These are phyloP conservation scores for Lasioglossum zephyrum DNA, from an alignment of 2,888 invertebrate species.

Conservation along the genomic window DNA sequence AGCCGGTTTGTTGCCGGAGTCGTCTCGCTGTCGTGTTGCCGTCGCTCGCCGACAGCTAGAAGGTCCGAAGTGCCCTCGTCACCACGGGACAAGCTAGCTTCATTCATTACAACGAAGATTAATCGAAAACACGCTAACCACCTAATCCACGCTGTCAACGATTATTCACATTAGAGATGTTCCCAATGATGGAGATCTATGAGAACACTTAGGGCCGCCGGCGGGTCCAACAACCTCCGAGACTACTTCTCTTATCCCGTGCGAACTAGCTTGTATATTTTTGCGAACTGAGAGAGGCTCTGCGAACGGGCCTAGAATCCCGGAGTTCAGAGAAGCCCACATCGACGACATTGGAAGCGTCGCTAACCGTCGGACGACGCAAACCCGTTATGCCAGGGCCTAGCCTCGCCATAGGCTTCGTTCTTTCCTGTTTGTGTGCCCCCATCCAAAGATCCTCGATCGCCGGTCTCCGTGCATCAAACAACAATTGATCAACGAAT, in stretches of 20 bases:
- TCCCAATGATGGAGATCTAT: slow-evolving; percentile 74
- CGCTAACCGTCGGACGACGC: slow-evolving; percentile 66
- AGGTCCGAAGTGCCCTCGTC: neutral
- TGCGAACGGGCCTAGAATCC: slow-evolving; percentile 37
- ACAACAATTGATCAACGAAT: neutral
- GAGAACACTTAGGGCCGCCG: slow-evolving; percentile 69
- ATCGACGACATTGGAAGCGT: neutral
- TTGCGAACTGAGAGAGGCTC: neutral
- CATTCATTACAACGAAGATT: slow-evolving; percentile 65
- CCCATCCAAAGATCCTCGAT: neutral
- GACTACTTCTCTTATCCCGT: neutral
- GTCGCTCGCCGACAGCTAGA: slow-evolving; percentile 71
- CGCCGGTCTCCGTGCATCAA: neutral
- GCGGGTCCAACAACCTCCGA: slow-evolving; percentile 17
- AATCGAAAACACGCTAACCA: slow-evolving; percentile 42
- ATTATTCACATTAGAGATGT: neutral
- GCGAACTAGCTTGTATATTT: neutral
- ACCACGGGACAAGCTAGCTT: slow-evolving; percentile 10
- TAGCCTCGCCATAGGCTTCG: slow-evolving; percentile 24
- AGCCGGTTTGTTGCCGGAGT: neutral
- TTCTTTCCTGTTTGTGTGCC: neutral
- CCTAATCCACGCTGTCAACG: neutral
- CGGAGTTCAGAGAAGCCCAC: neutral
- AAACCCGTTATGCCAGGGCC: slow-evolving; percentile 57
- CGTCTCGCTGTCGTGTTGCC: slow-evolving; percentile 59